These are phyloP conservation scores for Cebus imitator DNA, from an alignment of 2,113 vertebrate genomes.

Conservation along the genomic window DNA sequence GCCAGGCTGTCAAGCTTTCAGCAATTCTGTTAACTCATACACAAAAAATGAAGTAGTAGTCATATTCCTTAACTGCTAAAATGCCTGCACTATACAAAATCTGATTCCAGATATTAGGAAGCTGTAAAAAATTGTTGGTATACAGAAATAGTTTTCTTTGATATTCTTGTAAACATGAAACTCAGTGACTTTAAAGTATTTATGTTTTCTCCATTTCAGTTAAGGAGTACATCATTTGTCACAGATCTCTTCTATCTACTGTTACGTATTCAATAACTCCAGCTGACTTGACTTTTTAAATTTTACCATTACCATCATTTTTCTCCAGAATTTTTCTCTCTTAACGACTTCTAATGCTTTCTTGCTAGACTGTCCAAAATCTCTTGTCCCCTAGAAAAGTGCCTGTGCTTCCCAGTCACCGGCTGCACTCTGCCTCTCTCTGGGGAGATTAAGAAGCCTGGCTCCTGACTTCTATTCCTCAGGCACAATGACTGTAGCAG, in stretches of 20 bases:
- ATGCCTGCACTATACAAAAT: background rate
- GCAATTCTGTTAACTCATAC: background rate
- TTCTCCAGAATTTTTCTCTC: background rate
- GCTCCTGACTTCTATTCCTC: background rate
- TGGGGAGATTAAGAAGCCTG: background rate
- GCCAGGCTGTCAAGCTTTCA: background rate
- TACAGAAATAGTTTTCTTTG: background rate
- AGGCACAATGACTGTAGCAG: background rate
- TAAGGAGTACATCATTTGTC: constrained; percentile 1
- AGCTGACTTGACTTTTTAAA: background rate
- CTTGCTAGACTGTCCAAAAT: background rate
- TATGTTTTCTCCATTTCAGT: constrained; percentile 7
- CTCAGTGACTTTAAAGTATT: background rate
- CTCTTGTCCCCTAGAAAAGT: background rate
- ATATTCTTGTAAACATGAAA: background rate
- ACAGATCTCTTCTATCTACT: background rate
- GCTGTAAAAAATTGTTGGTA: background rate
- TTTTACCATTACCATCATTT: background rate
- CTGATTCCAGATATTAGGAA: background rate
- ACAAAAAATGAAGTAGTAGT: background rate
- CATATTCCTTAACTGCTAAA: background rate
- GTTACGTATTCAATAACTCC: background rate
- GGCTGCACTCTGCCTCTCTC: background rate
- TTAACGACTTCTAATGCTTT: background rate
- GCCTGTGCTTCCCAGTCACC: background rate